A percentile compares a stretch with the other conserved stretches of the same genome.
Evolutionary conservation across 2,888 invertebrate species (phyloP).

Genomic region (Dinocampus coccinellae): DNA sequence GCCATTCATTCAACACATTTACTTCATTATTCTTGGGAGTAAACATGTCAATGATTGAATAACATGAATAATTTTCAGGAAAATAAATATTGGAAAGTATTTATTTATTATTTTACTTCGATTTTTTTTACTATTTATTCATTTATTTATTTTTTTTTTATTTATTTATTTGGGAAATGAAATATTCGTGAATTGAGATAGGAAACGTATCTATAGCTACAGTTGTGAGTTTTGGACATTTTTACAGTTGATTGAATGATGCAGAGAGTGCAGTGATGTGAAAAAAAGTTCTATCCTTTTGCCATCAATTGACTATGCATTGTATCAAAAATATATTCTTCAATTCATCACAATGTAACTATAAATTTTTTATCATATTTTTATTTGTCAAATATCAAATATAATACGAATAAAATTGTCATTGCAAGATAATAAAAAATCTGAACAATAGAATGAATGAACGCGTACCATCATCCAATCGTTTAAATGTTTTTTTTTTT

Average conservation of each 20-base stretch:
- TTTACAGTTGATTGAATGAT: slow-evolving; percentile 63
- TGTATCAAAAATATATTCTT: too few relatives aligned
- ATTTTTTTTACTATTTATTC: neutral
- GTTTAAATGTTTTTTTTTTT: neutral
- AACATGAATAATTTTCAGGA: slow-evolving; percentile 48
- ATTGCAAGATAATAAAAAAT: neutral
- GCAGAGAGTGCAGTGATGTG: slow-evolving; percentile 56
- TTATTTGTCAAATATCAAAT: neutral
- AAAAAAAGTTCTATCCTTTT: slow-evolving; percentile 57
- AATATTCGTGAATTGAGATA: neutral
- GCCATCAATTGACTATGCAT: too few relatives aligned
- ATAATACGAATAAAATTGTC: neutral
- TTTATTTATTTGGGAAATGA: neutral
- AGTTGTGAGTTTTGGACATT: slow-evolving; percentile 62
- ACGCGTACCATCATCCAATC: neutral
- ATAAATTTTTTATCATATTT: too few relatives aligned
- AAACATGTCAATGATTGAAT: neutral
- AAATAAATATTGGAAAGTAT: slow-evolving; percentile 51
- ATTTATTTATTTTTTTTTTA: neutral
- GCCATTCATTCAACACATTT: neutral
- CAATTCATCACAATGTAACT: too few relatives aligned
- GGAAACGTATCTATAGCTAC: slow-evolving; percentile 32
- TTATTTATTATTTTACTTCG: neutral
- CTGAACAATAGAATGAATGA: slow-evolving; percentile 13
- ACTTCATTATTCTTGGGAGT: neutral